A percentile compares a stretch with the other conserved stretches of the same genome.
Evolutionary conservation across 1,140 invertebrate genomes (phyloP).

Genomic region (Drosophila kohkoa): DNA sequence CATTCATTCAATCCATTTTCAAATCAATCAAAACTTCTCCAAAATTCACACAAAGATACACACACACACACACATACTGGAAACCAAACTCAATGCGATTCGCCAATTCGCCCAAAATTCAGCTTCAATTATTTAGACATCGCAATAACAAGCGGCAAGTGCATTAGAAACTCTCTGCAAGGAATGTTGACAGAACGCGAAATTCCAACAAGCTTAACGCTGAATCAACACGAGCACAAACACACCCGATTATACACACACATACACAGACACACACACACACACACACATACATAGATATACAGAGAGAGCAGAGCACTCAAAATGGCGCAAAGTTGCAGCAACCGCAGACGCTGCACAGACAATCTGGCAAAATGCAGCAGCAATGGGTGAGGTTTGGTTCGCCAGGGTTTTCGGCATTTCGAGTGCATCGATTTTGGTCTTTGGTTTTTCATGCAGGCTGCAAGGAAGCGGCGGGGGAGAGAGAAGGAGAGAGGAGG

Average conservation of each 20-base stretch:
- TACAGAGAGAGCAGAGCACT: not conserved
- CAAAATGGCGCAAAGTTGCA: slow-evolving; percentile 59
- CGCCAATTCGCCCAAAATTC: slow-evolving; percentile 32
- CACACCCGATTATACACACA: slow-evolving; percentile 38
- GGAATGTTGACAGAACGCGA: slow-evolving; percentile 80
- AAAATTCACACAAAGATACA: slow-evolving; percentile 3
- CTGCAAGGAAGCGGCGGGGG: not conserved
- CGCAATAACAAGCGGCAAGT: slow-evolving; percentile 56
- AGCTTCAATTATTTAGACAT: slow-evolving; percentile 66
- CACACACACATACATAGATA: slow-evolving; percentile 7
- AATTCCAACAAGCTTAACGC: slow-evolving; percentile 79
- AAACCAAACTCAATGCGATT: slow-evolving; percentile 4
- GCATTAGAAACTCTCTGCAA: slow-evolving; percentile 59
- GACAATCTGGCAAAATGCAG: slow-evolving; percentile 51
- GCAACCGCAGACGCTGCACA: slow-evolving; percentile 76
- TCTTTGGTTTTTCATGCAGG: slow-evolving; percentile 62
- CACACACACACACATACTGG: not conserved
- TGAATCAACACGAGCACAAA: slow-evolving; percentile 68
- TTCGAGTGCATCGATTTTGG: slow-evolving; percentile 77
- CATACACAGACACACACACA: slow-evolving; percentile 5
- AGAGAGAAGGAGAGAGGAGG: too few relatives aligned
- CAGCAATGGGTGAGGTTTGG: slow-evolving; percentile 27
- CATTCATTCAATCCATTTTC: slow-evolving; percentile 13
- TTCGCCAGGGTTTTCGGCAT: slow-evolving; percentile 57
- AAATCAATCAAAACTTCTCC: slow-evolving; percentile 44